These are phyloP conservation scores for Coecobrya sp. DNA, from an alignment of 2,888 invertebrate genomes.

Conservation along the genomic window DNA sequence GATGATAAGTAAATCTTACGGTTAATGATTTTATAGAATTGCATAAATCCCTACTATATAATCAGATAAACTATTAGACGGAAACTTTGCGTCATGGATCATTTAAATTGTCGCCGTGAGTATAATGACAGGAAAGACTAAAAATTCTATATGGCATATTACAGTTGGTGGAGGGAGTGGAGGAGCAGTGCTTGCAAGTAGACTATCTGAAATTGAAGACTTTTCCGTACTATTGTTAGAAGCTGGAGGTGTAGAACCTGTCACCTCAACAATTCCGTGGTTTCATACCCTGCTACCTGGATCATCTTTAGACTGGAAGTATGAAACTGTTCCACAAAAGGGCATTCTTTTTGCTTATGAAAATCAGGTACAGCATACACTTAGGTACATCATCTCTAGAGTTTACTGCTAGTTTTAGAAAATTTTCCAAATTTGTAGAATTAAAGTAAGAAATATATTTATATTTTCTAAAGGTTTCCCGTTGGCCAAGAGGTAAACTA, in stretches of 20 bases:
- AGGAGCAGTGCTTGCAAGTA: slow-evolving; percentile 89
- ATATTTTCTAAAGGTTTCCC: slow-evolving; percentile 49
- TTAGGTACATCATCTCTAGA: not conserved
- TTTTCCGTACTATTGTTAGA: slow-evolving; percentile 89
- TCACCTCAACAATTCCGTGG: slow-evolving; percentile 88
- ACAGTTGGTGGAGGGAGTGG: slow-evolving; percentile 89
- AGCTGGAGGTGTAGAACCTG: slow-evolving; percentile 89
- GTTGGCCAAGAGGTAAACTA: slow-evolving; percentile 90
- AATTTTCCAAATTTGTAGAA: too few relatives aligned
- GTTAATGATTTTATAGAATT: not conserved
- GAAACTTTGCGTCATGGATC: too few relatives aligned
- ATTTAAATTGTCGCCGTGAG: not conserved
- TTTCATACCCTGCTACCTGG: slow-evolving; percentile 87
- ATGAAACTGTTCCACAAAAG: slow-evolving; percentile 88
- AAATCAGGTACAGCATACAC: slow-evolving; percentile 72
- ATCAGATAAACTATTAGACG: not conserved
- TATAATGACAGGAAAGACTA: not conserved
- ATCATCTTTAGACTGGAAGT: slow-evolving; percentile 88
- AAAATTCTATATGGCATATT: not conserved
- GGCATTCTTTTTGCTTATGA: slow-evolving; percentile 81
- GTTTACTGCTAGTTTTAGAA: not conserved
- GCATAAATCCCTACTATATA: not conserved
- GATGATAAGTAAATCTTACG: not conserved
- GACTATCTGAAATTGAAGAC: slow-evolving; percentile 88
- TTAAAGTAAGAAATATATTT: not conserved